These are phyloP conservation scores for Eulemur mongoz DNA, from an alignment of 2,797 vertebrate genomes.

Conservation along the genomic window DNA sequence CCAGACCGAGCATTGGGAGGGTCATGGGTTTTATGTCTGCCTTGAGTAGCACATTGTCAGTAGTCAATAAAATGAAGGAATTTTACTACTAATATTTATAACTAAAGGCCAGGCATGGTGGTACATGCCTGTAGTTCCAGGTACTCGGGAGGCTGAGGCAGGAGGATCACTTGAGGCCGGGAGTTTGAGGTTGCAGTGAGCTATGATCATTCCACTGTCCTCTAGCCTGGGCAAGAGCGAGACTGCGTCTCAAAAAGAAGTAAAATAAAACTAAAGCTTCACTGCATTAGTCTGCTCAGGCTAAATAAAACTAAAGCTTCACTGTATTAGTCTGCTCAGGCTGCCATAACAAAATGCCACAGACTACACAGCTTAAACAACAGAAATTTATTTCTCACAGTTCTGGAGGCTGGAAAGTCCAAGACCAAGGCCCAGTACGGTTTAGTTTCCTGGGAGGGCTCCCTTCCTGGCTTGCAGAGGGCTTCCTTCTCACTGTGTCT, in stretches of 20 bases:
- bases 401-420: neutral
- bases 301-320: neutral
- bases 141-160: neutral
- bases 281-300: neutral
- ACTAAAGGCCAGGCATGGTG: neutral
- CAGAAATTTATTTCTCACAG: conserved; percentile 10
- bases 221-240: neutral
- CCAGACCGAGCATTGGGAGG: neutral
- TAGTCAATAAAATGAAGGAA: conserved; percentile 3
- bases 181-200: neutral
- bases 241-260: neutral
- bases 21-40: neutral
- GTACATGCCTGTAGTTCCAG: neutral
- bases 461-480: neutral
- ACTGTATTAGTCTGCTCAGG: neutral
- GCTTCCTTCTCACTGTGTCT: neutral
- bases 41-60: neutral
- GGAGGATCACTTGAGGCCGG: neutral
- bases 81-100: neutral
- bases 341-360: neutral
- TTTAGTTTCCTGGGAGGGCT: neutral
- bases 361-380: neutral
- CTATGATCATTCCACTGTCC: neutral
- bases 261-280: neutral
- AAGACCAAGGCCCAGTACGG: neutral